Conservation (phyloP, 2,113 vertebrate species). For the Rhegmatorhina hoffmannsi region DNA sequence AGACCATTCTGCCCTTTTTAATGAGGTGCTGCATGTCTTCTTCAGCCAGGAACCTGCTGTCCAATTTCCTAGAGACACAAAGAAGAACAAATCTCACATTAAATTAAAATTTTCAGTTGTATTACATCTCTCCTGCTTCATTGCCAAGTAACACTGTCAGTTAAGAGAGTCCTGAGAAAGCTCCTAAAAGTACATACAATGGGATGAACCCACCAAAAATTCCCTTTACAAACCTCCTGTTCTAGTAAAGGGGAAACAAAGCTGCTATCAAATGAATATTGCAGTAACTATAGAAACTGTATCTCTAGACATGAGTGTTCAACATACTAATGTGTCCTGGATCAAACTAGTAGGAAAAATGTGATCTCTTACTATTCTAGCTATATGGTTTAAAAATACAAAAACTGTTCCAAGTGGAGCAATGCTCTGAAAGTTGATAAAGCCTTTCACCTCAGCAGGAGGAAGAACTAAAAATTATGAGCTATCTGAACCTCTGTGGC, state of each 20-base stretch:
- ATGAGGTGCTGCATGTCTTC: not conserved
- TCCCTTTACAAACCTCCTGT: not conserved
- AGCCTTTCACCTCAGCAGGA: not conserved
- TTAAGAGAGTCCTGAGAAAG: not conserved
- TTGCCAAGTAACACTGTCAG: not conserved
- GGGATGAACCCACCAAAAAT: not conserved
- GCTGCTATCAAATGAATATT: not conserved
- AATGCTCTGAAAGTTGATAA: not conserved
- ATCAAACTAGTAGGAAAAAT: not conserved
- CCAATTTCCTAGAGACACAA: not conserved
- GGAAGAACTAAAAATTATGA: not conserved
- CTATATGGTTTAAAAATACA: not conserved
- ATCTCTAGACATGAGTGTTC: not conserved
- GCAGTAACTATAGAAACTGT: constrained; percentile 51
- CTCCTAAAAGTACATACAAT: not conserved
- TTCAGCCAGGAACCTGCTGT: fast-evolving
- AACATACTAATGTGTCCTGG: not conserved
- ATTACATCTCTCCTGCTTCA: not conserved
- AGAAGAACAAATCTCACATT: not conserved
- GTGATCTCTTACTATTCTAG: not conserved
- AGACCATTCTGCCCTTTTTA: not conserved
- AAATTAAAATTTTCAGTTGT: not conserved
- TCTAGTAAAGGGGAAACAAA: not conserved
- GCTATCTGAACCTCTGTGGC: not conserved
- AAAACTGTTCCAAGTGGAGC: not conserved